These are phyloP conservation scores for Poecilia gillii DNA, from an alignment of 2,797 vertebrate genomes.

Conservation along the genomic window DNA sequence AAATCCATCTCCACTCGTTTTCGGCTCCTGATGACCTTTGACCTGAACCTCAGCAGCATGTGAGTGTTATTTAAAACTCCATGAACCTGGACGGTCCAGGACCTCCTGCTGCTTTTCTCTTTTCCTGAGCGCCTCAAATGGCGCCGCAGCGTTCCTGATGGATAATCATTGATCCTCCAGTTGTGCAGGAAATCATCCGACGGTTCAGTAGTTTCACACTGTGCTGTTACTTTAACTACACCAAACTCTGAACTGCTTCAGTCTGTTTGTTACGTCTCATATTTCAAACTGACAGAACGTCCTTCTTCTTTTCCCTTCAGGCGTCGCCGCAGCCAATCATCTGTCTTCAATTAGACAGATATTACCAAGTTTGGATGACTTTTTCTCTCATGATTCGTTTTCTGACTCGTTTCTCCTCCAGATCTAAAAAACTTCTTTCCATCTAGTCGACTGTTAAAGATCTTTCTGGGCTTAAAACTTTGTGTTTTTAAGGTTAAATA, in stretches of 20 bases:
- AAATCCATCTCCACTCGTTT: background rate
- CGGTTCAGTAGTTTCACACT: background rate
- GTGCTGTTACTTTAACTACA: background rate
- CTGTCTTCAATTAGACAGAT: no score
- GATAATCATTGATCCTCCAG: background rate
- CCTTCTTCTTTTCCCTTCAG: no score
- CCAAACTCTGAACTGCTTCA: background rate
- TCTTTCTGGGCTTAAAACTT: background rate
- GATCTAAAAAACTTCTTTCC: no score
- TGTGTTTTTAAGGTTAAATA: background rate
- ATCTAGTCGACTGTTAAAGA: no score
- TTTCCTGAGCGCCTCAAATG: background rate
- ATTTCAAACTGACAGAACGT: background rate
- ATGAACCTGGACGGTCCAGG: background rate
- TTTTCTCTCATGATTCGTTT: background rate
- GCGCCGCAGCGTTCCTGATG: background rate
- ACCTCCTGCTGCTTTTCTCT: background rate
- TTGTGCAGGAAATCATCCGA: background rate
- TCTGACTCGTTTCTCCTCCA: background rate
- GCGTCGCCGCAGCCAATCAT: background rate
- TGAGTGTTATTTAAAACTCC: background rate
- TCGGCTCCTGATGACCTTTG: background rate
- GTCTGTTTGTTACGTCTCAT: background rate
- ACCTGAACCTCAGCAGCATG: background rate
- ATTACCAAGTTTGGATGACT: background rate